Conservation (phyloP, 2,797 vertebrate genomes). For the Oreonectes daqikongensis region DNA sequence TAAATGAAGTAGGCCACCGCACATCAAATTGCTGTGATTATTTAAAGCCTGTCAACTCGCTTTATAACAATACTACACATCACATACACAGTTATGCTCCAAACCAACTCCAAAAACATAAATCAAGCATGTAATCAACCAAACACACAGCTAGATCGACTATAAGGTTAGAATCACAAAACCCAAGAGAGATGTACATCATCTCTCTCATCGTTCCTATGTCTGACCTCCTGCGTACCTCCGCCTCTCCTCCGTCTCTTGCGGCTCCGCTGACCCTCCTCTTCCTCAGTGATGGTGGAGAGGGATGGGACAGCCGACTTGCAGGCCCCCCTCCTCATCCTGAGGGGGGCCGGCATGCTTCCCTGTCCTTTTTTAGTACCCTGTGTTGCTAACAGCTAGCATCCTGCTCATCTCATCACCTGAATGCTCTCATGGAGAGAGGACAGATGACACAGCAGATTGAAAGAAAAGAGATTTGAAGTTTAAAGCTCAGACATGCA, state of each 20-base stretch:
- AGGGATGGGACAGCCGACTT: conserved; percentile 82
- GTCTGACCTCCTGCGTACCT: conserved; percentile 50
- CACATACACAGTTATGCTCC: neutral
- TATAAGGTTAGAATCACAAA: neutral
- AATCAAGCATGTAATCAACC: too few species aligned
- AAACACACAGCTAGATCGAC: neutral
- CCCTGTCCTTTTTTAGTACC: conserved; percentile 55
- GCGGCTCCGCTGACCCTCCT: conserved; percentile 86
- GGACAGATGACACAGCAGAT: neutral
- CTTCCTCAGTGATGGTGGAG: conserved; percentile 96
- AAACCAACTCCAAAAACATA: neutral
- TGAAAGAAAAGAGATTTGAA: conserved; percentile 7
- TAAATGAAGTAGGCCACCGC: neutral
- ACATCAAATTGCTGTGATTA: neutral
- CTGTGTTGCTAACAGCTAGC: conserved; percentile 64
- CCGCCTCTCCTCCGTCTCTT: conserved; percentile 80
- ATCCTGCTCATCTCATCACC: conserved; percentile 71
- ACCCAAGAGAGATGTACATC: neutral
- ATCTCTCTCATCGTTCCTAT: neutral
- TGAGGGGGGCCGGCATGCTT: conserved; percentile 71
- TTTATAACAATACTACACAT: neutral
- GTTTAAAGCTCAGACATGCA: neutral
- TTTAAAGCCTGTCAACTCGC: neutral
- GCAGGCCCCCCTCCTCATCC: conserved; percentile 81
- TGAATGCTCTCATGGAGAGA: conserved; percentile 48